Evolutionary conservation across 37 sponge, comb jelly and placozoan genomes (phyloP), one percentile per base, ranked within the genome.

Genomic region (Diacarnus erythraeanus): DNA sequence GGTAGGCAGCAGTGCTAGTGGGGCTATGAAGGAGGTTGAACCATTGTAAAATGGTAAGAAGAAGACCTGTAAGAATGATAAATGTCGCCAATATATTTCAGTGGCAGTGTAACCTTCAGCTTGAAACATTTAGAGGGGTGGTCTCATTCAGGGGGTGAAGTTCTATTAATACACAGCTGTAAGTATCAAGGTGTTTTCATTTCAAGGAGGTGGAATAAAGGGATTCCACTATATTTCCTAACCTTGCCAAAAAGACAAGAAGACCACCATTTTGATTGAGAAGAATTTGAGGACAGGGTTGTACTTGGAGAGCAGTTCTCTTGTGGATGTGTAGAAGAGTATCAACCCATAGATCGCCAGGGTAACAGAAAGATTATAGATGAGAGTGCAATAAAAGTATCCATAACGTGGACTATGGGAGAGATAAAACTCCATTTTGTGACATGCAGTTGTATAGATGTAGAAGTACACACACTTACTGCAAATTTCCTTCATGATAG

Each of bases 181-280:
- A 15, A 12, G 51, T 47, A 47, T 12, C 51, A 15, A 12, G 6
- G 51, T 15, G 51, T 47, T 47, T n/a, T n/a, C n/a, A n/a, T n/a
- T n/a, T n/a, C n/a, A n/a, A n/a, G n/a, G n/a, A n/a, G n/a, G n/a
- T n/a, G n/a, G n/a, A n/a, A n/a, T n/a, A n/a, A n/a, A n/a, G n/a
- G n/a, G n/a, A n/a, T n/a, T n/a, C n/a, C n/a, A n/a, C n/a, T n/a
- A n/a, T n/a, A n/a, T n/a, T n/a, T 3, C 33, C 69, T 74, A 38
- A 92, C 99, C 97, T 92, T 98, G 99, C 99, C 99, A 98, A 72
- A 98, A 98, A 1, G 94, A 89, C 26, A 96, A 81, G 63, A 98
- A 96, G 34, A 98, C 80, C 25, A 98, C 86, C 8, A 88, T 70
- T 64, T 98, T 98, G 44, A 98, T 77, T n/a, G 89, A 76, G 61